These are phyloP conservation scores for Lepas anatifera DNA, from an alignment of 2,888 invertebrate species.

Conservation along the genomic window DNA sequence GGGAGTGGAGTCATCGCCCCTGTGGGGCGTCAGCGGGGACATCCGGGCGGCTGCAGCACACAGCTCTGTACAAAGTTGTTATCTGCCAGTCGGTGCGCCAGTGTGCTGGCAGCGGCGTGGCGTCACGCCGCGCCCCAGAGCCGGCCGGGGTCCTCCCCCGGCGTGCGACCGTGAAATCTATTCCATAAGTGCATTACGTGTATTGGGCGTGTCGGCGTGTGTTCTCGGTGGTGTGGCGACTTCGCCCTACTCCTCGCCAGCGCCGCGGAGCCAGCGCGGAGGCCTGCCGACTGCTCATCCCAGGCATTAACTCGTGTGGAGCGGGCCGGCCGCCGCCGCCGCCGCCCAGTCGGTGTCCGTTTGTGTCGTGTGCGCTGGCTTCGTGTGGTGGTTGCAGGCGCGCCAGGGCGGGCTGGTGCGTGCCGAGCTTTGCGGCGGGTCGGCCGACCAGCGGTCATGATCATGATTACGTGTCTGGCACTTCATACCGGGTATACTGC, in stretches of 20 bases:
- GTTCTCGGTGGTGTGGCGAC: too few species aligned
- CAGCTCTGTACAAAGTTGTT: constrained; percentile 5
- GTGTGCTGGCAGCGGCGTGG: background rate
- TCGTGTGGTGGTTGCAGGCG: too few species aligned
- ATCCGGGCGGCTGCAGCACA: too few species aligned
- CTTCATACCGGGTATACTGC: background rate
- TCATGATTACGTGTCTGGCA: background rate
- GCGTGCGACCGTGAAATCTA: background rate
- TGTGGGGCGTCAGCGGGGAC: background rate
- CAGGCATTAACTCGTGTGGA: too few species aligned
- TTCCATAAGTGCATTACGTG: constrained; percentile 5
- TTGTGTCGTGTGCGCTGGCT: too few species aligned
- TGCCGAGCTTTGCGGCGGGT: too few species aligned
- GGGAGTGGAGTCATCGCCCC: background rate
- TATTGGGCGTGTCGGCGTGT: background rate
- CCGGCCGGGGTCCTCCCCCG: background rate
- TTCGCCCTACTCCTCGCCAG: background rate
- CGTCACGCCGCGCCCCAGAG: background rate
- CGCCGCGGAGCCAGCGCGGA: too few species aligned
- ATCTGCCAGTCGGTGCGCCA: background rate
- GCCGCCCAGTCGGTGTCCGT: too few species aligned
- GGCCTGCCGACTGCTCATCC: too few species aligned
- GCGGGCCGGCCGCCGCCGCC: too few species aligned
- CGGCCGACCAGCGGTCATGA: background rate
- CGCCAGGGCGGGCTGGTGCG: too few species aligned